These are phyloP conservation scores for Chloropsis hardwickii DNA, from an alignment of 2,113 vertebrate genomes.

Conservation along the genomic window DNA sequence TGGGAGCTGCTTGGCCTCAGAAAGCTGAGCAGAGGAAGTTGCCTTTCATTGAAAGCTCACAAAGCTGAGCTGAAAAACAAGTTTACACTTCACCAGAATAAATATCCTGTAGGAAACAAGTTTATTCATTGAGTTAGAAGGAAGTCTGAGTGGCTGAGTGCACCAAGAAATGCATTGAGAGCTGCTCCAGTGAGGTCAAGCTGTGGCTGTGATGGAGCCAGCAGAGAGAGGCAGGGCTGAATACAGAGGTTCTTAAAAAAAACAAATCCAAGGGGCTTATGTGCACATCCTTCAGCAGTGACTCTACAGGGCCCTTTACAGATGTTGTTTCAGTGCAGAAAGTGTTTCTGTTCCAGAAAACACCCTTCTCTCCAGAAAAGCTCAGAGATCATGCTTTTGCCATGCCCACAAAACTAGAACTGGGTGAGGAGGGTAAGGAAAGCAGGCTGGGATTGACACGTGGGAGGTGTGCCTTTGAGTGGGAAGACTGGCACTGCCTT, in stretches of 20 bases:
- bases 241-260: neutral
- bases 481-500: neutral
- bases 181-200: neutral
- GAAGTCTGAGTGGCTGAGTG: neutral
- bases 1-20: neutral
- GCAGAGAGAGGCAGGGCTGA: neutral
- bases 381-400: neutral
- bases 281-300: neutral
- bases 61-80: slow-evolving; percentile 15
- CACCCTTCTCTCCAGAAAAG: neutral
- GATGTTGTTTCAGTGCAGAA: neutral
- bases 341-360: neutral
- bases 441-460: neutral
- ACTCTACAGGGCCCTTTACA: neutral
- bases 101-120: slow-evolving; percentile 34
- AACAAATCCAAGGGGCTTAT: neutral
- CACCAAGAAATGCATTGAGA: neutral
- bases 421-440: neutral
- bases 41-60: neutral
- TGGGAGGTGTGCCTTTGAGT: neutral
- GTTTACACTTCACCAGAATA: slow-evolving; percentile 11
- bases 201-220: neutral
- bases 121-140: neutral
- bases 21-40: neutral
- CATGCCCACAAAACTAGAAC: neutral